Percentiles rank a stretch among this genome's conserved stretches.
These are phyloP conservation scores for Cabera pusaria DNA, from an alignment of 2,888 invertebrate species.

Conservation along the genomic window DNA sequence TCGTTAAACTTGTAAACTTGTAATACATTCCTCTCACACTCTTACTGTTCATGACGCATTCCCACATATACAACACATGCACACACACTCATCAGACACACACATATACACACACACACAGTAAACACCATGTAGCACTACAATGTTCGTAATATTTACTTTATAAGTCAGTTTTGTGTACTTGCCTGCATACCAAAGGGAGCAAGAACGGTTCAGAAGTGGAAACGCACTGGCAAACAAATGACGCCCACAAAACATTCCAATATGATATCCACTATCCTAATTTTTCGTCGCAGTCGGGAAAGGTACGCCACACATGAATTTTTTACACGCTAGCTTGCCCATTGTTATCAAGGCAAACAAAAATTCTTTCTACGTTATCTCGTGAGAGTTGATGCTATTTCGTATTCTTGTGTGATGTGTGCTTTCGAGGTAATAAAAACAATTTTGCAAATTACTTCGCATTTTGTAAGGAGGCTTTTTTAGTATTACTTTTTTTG, in stretches of 20 bases:
- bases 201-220: no score
- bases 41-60: no score
- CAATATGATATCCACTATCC: slow-evolving; percentile 21
- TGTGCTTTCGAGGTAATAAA: slow-evolving; percentile 17
- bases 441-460: slow-evolving; percentile 24
- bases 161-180: no score
- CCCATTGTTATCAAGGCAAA: slow-evolving; percentile 37
- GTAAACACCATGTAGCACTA: no score
- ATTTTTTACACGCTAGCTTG: slow-evolving; percentile 44
- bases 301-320: slow-evolving; percentile 34
- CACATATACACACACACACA: no score
- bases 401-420: slow-evolving; percentile 23
- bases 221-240: neutral
- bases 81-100: no score
- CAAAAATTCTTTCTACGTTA: slow-evolving; percentile 37
- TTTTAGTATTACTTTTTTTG: slow-evolving; percentile 9
- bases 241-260: slow-evolving; percentile 4
- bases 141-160: no score
- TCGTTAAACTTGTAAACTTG: no score
- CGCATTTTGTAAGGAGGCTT: slow-evolving; percentile 12
- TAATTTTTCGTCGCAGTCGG: slow-evolving; percentile 30
- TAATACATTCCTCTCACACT: no score
- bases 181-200: no score
- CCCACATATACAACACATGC: no score
- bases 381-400: slow-evolving; percentile 32